phyloP scores from a whole-genome alignment of 2,888 invertebrate genomes.

The Serrognathus titanus region DNA sequence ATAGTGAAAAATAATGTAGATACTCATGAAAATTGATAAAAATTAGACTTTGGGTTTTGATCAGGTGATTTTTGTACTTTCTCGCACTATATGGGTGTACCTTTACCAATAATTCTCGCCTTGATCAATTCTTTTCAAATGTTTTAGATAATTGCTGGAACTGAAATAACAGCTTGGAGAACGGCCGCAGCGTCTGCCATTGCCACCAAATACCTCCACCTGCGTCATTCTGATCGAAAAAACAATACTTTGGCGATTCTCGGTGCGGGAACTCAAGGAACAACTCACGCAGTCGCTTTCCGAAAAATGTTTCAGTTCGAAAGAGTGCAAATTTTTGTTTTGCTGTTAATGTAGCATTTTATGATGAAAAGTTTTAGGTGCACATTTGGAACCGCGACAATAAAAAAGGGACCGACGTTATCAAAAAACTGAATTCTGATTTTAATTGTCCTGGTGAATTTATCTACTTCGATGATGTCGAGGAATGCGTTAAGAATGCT shows the following conservation, averaged over 20 bases:
- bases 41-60: too few species aligned
- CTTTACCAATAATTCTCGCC: background rate
- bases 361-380: slow-evolving; percentile 36
- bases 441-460: slow-evolving; percentile 16
- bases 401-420: slow-evolving; percentile 48
- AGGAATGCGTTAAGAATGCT: slow-evolving; percentile 54
- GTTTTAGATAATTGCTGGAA: slow-evolving; percentile 50
- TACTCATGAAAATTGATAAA: too few species aligned
- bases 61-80: too few species aligned
- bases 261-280: slow-evolving; percentile 55
- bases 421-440: slow-evolving; percentile 34
- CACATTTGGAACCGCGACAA: slow-evolving; percentile 46
- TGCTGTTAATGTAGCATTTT: background rate
- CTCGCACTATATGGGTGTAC: too few species aligned
- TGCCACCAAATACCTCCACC: slow-evolving; percentile 54
- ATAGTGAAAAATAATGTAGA: too few species aligned
- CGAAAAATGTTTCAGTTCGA: slow-evolving; percentile 48
- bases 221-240: slow-evolving; percentile 27
- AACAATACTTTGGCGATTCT: slow-evolving; percentile 47
- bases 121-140: background rate
- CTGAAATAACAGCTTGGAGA: slow-evolving; percentile 56
- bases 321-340: slow-evolving; percentile 34
- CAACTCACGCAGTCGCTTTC: slow-evolving; percentile 53
- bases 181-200: slow-evolving; percentile 58
- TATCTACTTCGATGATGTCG: slow-evolving; percentile 29